Conservation (phyloP, 1,140 invertebrate genomes). For the Ganaspis sp. region DNA sequence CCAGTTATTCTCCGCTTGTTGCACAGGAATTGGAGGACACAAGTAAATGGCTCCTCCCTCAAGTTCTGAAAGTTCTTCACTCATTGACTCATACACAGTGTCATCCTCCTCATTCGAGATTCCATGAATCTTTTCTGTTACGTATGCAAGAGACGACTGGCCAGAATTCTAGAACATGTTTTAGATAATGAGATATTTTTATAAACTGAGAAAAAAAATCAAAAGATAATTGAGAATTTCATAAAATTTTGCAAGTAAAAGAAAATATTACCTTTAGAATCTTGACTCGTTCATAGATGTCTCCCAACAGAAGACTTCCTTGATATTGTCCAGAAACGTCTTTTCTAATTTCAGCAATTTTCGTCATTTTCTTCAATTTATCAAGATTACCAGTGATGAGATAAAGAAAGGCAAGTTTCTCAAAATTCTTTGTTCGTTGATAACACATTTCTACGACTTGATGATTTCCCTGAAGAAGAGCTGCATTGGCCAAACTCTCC, state of each 20-base stretch:
- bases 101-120: conserved; percentile 87
- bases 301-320: conserved; percentile 93
- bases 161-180: conserved; percentile 74
- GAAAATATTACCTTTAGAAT: conserved; percentile 86
- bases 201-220: conserved; percentile 15
- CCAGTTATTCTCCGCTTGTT: conserved; percentile 95
- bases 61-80: conserved; percentile 85
- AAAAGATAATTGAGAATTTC: not conserved
- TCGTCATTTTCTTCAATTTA: conserved; percentile 99
- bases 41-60: conserved; percentile 88
- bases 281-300: conserved; percentile 92
- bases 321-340: conserved; percentile 98
- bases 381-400: conserved; percentile 99
- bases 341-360: conserved; percentile 97
- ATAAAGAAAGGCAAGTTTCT: conserved; percentile 98
- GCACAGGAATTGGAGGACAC: conserved; percentile 91
- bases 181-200: too few relatives aligned
- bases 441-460: conserved; percentile 99
- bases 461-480: conserved; percentile 95
- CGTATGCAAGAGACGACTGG: conserved; percentile 89
- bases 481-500: conserved; percentile 97
- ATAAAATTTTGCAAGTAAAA: too few relatives aligned
- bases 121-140: conserved; percentile 97
- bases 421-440: conserved; percentile 99
- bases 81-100: conserved; percentile 81